These are phyloP conservation scores for Paraescarpia echinospica DNA, from an alignment of 1,140 invertebrate species.

Conservation along the genomic window DNA sequence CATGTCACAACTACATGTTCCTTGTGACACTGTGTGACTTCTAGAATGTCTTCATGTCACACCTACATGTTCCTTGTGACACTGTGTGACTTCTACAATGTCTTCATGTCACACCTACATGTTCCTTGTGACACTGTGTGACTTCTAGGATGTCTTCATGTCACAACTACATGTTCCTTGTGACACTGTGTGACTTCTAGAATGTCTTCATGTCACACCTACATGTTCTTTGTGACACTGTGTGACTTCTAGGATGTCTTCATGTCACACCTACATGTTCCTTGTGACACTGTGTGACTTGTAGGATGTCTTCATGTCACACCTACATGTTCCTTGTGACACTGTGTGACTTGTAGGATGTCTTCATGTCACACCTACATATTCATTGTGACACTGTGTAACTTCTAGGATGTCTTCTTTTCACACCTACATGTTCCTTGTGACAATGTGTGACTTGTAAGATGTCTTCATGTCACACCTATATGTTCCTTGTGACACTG, in stretches of 20 bases:
- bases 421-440: constrained; percentile 49
- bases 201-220: constrained; percentile 80
- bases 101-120: too few relatives aligned
- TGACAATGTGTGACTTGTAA: too few relatives aligned
- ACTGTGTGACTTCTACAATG: too few relatives aligned
- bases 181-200: background rate
- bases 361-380: constrained; percentile 84
- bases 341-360: background rate
- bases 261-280: too few relatives aligned
- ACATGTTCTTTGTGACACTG: constrained; percentile 84
- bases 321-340: background rate
- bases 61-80: constrained; percentile 86
- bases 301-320: too few relatives aligned
- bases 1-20: background rate
- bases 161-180: background rate
- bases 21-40: background rate
- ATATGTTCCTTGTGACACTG: background rate
- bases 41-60: constrained; percentile 72
- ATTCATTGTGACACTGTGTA: constrained; percentile 89
- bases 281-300: too few relatives aligned
- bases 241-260: too few relatives aligned
- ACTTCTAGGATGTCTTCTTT: too few relatives aligned
- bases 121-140: background rate
- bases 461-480: background rate
- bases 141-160: too few relatives aligned